A percentile compares a stretch with the other conserved stretches of the same genome.
Evolutionary conservation across 1,140 invertebrate genomes (phyloP).

Genomic region (Ceratoteleas bidentatus): DNA sequence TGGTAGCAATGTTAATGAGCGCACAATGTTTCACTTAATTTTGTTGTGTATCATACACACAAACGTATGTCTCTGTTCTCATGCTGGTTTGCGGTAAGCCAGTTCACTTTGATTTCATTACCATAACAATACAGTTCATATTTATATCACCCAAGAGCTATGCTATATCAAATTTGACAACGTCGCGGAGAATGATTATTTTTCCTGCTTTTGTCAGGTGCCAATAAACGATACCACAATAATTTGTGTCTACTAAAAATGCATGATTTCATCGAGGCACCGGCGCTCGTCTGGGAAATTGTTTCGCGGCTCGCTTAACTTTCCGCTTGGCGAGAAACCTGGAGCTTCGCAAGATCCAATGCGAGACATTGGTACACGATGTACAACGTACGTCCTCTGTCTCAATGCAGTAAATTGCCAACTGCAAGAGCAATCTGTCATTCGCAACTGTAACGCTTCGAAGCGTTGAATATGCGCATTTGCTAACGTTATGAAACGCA

Average conservation of each 20-base stretch:
- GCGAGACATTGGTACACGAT: conserved; percentile 65
- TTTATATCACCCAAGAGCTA: conserved; percentile 1
- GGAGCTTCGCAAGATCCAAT: conserved; percentile 63
- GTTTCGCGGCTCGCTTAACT: conserved; percentile 67
- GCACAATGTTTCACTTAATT: background rate
- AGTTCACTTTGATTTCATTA: conserved; percentile 11
- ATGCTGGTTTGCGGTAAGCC: background rate
- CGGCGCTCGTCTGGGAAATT: conserved; percentile 41
- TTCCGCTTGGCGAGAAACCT: conserved; percentile 63
- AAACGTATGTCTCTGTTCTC: background rate
- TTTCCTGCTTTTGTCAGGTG: background rate
- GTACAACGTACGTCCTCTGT: conserved; percentile 63
- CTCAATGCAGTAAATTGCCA: conserved; percentile 67
- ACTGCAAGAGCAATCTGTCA: conserved; percentile 68
- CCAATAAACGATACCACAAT: conserved; percentile 13
- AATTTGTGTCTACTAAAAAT: conserved; percentile 29
- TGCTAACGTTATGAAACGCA: conserved; percentile 66
- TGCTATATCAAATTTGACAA: background rate
- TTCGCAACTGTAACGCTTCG: conserved; percentile 65
- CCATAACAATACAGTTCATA: conserved; percentile 23
- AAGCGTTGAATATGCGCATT: conserved; percentile 67
- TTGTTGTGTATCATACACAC: background rate
- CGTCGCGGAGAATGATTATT: background rate
- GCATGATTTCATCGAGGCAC: conserved; percentile 59
- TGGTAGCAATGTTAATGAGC: background rate